Evolutionary conservation across 92 coral and sea anemone genomes (phyloP).

Genomic region (Zoanthus sociatus): DNA sequence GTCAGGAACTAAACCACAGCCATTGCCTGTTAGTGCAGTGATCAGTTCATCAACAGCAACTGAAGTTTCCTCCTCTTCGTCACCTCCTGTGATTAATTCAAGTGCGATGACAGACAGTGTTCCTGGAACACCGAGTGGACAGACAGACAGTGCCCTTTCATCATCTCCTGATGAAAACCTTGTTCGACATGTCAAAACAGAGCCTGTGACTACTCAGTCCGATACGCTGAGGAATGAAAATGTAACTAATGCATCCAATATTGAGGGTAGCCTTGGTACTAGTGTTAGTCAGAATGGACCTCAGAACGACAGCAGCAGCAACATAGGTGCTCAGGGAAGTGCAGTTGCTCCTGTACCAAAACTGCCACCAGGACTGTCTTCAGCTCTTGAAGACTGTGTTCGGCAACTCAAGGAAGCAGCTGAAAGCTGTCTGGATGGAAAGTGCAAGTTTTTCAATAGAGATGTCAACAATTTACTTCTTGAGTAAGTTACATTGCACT

Average conservation of each 20-base stretch:
- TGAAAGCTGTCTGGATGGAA: conserved; percentile 85
- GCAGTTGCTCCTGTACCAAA: conserved; percentile 54
- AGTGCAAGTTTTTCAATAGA: conserved; percentile 94
- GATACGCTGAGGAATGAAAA: conserved; percentile 6
- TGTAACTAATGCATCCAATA: not conserved
- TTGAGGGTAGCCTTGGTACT: conserved; percentile 15
- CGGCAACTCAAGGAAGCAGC: conserved; percentile 90
- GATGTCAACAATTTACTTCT: conserved; percentile 94
- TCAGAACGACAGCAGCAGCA: conserved; percentile 17
- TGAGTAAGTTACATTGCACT: conserved; percentile 74
- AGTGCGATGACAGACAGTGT: conserved; percentile 21
- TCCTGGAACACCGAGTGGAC: conserved; percentile 51
- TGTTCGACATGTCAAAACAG: conserved; percentile 30
- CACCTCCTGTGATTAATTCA: conserved; percentile 40
- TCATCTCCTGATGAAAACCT: conserved; percentile 46
- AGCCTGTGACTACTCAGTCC: not conserved
- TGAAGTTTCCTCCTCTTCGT: conserved; percentile 33
- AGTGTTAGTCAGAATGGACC: conserved; percentile 66
- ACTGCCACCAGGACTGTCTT: conserved; percentile 85
- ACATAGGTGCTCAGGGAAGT: conserved; percentile 18
- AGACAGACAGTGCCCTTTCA: conserved; percentile 18
- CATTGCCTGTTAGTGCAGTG: conserved; percentile 40
- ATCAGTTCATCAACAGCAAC: conserved; percentile 17
- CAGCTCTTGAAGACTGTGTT: conserved; percentile 78
- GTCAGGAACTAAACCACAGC: conserved; percentile 29